Evolutionary conservation across 2,797 vertebrate species (phyloP), one percentile per base, ranked within the genome.

Genomic region (Pelodytes ibericus): DNA sequence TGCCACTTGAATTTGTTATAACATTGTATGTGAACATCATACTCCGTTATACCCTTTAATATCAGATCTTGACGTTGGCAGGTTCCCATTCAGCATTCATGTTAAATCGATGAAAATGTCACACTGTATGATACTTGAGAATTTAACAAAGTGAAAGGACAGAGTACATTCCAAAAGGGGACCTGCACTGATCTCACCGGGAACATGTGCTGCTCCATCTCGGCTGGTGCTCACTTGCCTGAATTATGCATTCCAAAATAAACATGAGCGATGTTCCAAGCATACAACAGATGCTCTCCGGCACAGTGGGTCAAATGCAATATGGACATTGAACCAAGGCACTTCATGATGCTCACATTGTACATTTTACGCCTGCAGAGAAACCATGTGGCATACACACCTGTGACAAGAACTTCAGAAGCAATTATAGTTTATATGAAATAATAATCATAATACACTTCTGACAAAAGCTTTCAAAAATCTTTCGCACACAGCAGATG

Each of bases 31-130:
- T 13, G 13, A 13, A 9, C 15, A 44, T 44, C 41, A 44, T 16
- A 44, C 15, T 44, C 3, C 41, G n/a, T 15, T 13, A 44, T 44
- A 13, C 41, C 41, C 41, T 44, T 13, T 2, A 44, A 44, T 10
- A 44, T 44, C n/a, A n/a, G n/a, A n/a, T 5, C 11, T 72, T 60
- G 24, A 5, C 49, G 25, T 61, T 61, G 58, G n/a, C 69, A 72
- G 49, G 41, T 22, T 47, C 62, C 24, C 57, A 8, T 16, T 62
- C 13, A 2, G 24, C 27, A 44, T 27, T 39, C 59, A 41, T 63
- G 61, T 30, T 62, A 69, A 49, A 61, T 76, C 73, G 62, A 47
- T 75, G 18, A 60, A 75, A 69, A 75, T 62, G 64, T 57, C 73
- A 75, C 61, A 69, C 30, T 53, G 9, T 56, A 76, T 76, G 25